Conservation (phyloP, 2,797 vertebrate species). For the Ataeniobius toweri region DNA sequence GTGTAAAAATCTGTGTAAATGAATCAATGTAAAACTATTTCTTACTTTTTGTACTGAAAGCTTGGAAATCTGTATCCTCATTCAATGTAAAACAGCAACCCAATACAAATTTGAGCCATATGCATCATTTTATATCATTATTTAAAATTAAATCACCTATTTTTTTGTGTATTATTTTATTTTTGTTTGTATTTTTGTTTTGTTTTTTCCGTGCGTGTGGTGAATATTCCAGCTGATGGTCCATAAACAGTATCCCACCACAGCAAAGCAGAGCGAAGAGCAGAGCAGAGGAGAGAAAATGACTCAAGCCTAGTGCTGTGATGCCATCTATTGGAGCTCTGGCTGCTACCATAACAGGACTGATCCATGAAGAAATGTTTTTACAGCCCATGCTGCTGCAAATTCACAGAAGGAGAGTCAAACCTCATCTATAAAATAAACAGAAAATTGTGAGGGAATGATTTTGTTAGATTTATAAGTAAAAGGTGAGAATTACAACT, state of each 20-base stretch:
- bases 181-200: neutral
- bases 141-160: neutral
- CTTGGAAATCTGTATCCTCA: neutral
- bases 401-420: constrained; percentile 9
- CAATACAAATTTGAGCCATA: neutral
- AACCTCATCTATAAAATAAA: constrained; percentile 12
- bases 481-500: constrained; percentile 34
- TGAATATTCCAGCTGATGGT: constrained; percentile 17
- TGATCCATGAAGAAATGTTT: constrained; percentile 19
- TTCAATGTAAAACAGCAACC: neutral
- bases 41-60: neutral
- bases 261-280: constrained; percentile 19
- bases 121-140: neutral
- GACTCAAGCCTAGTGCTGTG: constrained; percentile 74
- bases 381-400: constrained; percentile 16
- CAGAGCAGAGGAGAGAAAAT: constrained; percentile 10
- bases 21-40: neutral
- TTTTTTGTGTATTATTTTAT: neutral
- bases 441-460: neutral
- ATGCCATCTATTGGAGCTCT: constrained; percentile 78
- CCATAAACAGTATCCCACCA: constrained; percentile 15
- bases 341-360: constrained; percentile 38
- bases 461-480: constrained; percentile 4
- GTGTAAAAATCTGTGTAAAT: neutral
- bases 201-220: constrained; percentile 3